phyloP scores from a whole-genome alignment of 1,140 invertebrate genomes.

The Magallana angulata region DNA sequence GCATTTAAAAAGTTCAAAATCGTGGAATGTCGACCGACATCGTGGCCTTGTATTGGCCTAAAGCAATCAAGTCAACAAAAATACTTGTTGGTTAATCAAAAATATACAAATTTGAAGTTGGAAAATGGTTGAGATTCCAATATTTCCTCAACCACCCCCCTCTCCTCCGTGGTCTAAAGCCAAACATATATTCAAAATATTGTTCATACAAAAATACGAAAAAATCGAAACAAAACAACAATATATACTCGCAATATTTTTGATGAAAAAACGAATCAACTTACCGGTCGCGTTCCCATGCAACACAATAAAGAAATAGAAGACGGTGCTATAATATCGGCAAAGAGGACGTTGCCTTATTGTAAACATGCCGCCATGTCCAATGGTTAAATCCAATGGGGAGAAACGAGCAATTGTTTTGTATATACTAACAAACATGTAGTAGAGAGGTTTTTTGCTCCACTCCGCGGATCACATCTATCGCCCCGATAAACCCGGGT shows the following conservation, averaged over 20 bases:
- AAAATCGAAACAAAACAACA: too few relatives aligned
- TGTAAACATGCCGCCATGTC: conserved; percentile 23
- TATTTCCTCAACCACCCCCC: too few relatives aligned
- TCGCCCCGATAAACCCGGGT: conserved; percentile 23
- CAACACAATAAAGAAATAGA: not conserved
- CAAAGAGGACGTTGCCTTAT: conserved; percentile 21
- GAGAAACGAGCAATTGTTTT: conserved; percentile 22
- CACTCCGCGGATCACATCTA: conserved; percentile 6
- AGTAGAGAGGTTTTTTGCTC: conserved; percentile 31
- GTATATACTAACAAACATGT: conserved; percentile 30
- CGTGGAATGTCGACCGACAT: too few relatives aligned
- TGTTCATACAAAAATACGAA: too few relatives aligned
- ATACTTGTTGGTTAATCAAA: too few relatives aligned
- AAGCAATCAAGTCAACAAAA: too few relatives aligned
- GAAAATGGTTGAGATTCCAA: too few relatives aligned
- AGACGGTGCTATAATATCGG: not conserved
- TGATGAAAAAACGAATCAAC: not conserved
- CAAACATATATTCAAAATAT: too few relatives aligned
- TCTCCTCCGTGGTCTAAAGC: too few relatives aligned
- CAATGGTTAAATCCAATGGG: conserved; percentile 18
- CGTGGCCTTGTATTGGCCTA: too few relatives aligned
- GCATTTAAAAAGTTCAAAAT: too few relatives aligned
- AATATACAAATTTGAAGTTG: too few relatives aligned
- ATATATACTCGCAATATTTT: not conserved
- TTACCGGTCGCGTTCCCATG: not conserved